These are phyloP conservation scores for Hyperoplus lanceolatus DNA, from an alignment of 2,797 vertebrate genomes.

Conservation along the genomic window DNA sequence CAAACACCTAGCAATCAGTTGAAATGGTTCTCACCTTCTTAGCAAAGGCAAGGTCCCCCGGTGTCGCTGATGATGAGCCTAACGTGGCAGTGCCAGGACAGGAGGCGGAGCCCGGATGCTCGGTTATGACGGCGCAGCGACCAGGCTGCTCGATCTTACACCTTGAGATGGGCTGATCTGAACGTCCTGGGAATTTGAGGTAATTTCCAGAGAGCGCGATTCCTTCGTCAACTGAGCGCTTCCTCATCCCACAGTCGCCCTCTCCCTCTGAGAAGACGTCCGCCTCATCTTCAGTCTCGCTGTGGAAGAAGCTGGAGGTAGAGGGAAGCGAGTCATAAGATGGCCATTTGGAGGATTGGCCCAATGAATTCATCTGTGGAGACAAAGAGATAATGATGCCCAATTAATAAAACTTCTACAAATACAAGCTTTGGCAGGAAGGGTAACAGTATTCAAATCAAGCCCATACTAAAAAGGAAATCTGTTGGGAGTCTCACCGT, in stretches of 20 bases:
- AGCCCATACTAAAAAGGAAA: neutral
- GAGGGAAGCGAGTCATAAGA: constrained; percentile 80
- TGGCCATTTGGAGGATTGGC: constrained; percentile 78
- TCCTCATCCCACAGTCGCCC: constrained; percentile 53
- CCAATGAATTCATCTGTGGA: constrained; percentile 80
- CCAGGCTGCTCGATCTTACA: constrained; percentile 26
- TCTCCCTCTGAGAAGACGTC: constrained; percentile 80
- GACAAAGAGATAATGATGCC: neutral
- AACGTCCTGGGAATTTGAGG: constrained; percentile 34
- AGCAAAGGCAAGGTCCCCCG: constrained; percentile 89
- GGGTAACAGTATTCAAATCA: neutral
- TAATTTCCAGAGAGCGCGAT: constrained; percentile 34
- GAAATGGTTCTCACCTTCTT: constrained; percentile 85
- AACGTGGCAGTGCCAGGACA: constrained; percentile 26
- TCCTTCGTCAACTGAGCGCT: constrained; percentile 30
- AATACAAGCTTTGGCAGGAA: neutral
- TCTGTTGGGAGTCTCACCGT: neutral
- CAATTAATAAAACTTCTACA: neutral
- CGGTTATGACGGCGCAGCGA: neutral
- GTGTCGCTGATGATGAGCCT: constrained; percentile 68
- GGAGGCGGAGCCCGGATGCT: constrained; percentile 20
- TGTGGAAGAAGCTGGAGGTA: constrained; percentile 69
- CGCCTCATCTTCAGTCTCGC: constrained; percentile 83
- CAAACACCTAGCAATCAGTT: neutral
- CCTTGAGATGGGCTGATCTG: constrained; percentile 28